Conservation (phyloP, 2,797 vertebrate genomes). For the Gymnoscopelus braueri region DNA sequence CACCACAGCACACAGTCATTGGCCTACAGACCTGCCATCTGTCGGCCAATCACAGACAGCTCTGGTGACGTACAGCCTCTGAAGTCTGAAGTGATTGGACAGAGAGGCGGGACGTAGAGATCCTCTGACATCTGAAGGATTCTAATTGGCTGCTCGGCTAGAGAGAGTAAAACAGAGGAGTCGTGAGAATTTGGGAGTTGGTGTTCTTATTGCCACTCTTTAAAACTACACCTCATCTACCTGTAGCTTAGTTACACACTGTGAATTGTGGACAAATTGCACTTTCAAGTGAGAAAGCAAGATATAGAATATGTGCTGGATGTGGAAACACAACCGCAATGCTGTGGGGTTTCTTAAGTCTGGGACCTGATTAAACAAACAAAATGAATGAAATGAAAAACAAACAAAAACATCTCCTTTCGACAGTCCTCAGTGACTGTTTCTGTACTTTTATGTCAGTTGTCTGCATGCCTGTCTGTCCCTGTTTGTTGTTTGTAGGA, state of each 20-base stretch:
- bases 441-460: too few relatives aligned
- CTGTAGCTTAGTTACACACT: conserved; percentile 45
- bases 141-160: conserved; percentile 77
- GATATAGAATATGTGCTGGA: neutral
- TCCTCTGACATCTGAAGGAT: conserved; percentile 34
- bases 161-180: conserved; percentile 15
- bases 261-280: neutral
- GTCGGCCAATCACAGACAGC: conserved; percentile 75
- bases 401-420: too few relatives aligned
- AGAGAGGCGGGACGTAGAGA: conserved; percentile 67
- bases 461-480: neutral
- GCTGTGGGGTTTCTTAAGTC: too few relatives aligned
- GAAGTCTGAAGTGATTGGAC: conserved; percentile 52
- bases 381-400: too few relatives aligned
- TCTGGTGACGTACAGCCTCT: conserved; percentile 78
- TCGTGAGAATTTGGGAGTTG: conserved; percentile 56
- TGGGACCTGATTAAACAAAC: too few relatives aligned
- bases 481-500: too few relatives aligned
- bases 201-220: conserved; percentile 37
- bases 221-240: conserved; percentile 63
- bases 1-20: conserved; percentile 81
- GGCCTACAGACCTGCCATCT: conserved; percentile 66
- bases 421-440: too few relatives aligned
- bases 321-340: neutral
- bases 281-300: neutral